These are phyloP conservation scores for Dermochelys coriacea DNA, from an alignment of 2,797 vertebrate species.

Conservation along the genomic window DNA sequence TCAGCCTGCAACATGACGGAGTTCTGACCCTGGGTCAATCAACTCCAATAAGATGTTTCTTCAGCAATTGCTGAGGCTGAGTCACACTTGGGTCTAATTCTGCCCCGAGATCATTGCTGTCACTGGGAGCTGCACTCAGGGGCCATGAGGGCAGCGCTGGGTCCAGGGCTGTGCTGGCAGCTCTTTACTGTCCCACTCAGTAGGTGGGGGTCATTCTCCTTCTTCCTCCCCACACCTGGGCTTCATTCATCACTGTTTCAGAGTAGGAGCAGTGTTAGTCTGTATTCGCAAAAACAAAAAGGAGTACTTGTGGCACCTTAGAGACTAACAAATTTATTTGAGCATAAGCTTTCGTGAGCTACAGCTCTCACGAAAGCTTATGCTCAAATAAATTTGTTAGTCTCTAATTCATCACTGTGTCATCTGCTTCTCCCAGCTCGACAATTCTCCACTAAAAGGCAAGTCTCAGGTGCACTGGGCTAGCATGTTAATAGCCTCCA, in stretches of 20 bases:
- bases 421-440: neutral
- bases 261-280: no score
- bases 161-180: neutral
- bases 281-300: no score
- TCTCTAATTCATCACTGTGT: neutral
- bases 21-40: neutral
- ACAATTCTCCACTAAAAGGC: neutral
- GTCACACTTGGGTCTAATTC: neutral
- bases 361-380: no score
- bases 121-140: neutral
- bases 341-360: no score
- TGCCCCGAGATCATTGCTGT: neutral
- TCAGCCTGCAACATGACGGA: neutral
- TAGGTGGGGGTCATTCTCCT: neutral
- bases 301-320: no score
- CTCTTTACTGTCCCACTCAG: neutral
- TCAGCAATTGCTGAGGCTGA: neutral
- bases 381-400: no score
- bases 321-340: no score
- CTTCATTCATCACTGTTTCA: neutral
- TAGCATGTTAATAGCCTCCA: neutral
- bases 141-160: rapidly evolving
- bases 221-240: neutral
- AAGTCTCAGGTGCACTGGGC: neutral
- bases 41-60: neutral